These are phyloP conservation scores for Dione vanillae DNA, from an alignment of 2,888 invertebrate genomes.

Conservation along the genomic window DNA sequence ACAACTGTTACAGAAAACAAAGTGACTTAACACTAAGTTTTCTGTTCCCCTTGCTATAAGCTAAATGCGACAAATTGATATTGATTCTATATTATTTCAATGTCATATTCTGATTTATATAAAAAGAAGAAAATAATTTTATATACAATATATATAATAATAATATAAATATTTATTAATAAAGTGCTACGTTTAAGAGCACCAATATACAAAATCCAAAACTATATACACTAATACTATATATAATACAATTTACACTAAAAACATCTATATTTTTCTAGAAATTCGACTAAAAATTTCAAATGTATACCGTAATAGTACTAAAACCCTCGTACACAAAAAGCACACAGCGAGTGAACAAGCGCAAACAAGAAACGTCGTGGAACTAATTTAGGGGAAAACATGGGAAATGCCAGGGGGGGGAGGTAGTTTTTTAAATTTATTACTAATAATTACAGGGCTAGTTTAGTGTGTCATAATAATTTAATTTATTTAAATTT, in stretches of 20 bases:
- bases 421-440: no score
- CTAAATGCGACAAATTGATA: background rate
- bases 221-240: background rate
- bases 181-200: no score
- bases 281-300: no score
- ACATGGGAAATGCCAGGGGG: background rate
- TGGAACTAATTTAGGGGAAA: background rate
- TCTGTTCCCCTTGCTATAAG: background rate
- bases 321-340: slow-evolving; percentile 27
- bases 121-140: background rate
- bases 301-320: no score
- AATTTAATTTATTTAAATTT: no score
- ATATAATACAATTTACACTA: background rate
- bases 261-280: background rate
- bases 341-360: slow-evolving; percentile 38
- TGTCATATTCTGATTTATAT: background rate
- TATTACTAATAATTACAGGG: no score
- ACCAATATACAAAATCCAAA: no score
- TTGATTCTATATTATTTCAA: no score
- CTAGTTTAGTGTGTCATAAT: no score
- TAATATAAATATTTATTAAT: no score
- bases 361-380: slow-evolving; percentile 33
- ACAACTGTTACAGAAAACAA: background rate
- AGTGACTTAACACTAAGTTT: background rate
- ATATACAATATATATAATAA: no score